Percentiles rank a stretch among this genome's conserved stretches.
Conservation (phyloP, 2,888 invertebrate genomes). For the Hecatera dysodea region DNA sequence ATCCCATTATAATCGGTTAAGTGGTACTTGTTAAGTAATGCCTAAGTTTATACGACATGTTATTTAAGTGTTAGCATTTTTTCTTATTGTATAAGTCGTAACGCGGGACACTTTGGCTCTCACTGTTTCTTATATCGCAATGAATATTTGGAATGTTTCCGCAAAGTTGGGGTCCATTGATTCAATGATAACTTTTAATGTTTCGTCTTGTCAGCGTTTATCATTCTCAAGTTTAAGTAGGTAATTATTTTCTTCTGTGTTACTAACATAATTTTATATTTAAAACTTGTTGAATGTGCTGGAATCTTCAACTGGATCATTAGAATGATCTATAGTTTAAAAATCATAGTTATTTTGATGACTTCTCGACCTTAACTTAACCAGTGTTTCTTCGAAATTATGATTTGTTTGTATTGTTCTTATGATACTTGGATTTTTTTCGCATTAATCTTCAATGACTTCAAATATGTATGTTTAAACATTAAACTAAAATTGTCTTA, state of each 20-base stretch:
- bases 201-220: background rate
- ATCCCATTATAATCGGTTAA: conserved; percentile 79
- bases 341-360: background rate
- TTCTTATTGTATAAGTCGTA: conserved; percentile 86
- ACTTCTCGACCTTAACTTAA: background rate
- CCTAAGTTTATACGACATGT: conserved; percentile 89
- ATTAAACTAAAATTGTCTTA: background rate
- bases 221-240: background rate
- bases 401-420: conserved; percentile 14
- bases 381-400: background rate
- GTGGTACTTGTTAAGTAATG: conserved; percentile 88
- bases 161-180: conserved; percentile 64
- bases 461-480: background rate
- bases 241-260: background rate
- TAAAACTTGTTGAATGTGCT: background rate
- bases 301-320: background rate
- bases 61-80: conserved; percentile 88
- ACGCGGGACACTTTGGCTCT: conserved; percentile 82
- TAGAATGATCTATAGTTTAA: background rate
- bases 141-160: conserved; percentile 58
- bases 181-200: background rate
- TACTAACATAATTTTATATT: background rate
- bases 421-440: background rate
- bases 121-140: conserved; percentile 66
- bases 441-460: background rate